Base-by-base conservation (phyloP, 30 jellyfish, hydroid and myxozoan species). In the Aurelia sp. region DNA sequence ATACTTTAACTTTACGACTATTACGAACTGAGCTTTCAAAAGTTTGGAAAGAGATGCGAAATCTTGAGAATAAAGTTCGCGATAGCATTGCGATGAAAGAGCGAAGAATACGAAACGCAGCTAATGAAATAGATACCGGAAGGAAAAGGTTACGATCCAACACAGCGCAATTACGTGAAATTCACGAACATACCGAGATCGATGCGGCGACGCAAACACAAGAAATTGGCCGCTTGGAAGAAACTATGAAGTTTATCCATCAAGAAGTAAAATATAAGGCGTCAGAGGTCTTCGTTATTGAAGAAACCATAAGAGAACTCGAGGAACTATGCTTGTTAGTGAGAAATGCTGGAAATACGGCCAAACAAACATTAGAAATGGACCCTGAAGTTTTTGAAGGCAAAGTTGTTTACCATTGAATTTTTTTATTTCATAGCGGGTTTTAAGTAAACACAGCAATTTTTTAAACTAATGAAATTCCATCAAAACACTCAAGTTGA, bases 381-480 rank as follows among this genome's bases (percentile, higher is more conserved):
- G 93, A 84, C 66, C 93, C 93, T 11, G 93, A 84, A 73, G 50
- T 84, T 57, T 84, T 84, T 40, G 93, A 84, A 41, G 93, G 93
- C 27, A 84, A 84, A 47, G 93, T 76, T 61, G 82, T 84, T 50
- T 84, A 78, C 51, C 89, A 78, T 47, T 62, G 20, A 57, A 16
- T 11, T 33, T 59, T 59, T 58, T 40, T 4, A 40, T 40, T 40
- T 40, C 51, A 40, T 40, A 44, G 8, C 55, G 55, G 15, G 55
- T 44, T 2, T 6, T 0, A 44, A 44, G 15, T 44, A 44, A 44
- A 44, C 15, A 44, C 16, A 5, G 17, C 55, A 44, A 44, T 44
- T 44, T 44, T 44, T 44, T 44, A 5, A 44, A 44, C 8, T 40
- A 40, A 40, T 40, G 11, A 40, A 40, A 8, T 40, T 40, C 11